These are phyloP conservation scores for Apostichopus leukothele DNA, from an alignment of 53 echinoderm and acorn worm genomes.

Conservation along the genomic window DNA sequence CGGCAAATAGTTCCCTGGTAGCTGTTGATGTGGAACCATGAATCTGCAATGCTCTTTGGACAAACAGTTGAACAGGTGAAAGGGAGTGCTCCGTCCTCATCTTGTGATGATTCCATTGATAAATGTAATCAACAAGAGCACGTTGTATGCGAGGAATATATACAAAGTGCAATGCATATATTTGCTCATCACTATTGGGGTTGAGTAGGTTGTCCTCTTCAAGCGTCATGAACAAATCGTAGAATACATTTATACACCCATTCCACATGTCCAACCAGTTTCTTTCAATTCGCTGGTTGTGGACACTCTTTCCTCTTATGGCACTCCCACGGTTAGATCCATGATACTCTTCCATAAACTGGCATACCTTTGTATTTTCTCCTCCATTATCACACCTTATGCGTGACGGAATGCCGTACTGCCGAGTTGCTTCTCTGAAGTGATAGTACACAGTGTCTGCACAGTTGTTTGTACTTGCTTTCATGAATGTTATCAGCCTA, in stretches of 20 bases:
- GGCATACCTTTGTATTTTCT: background rate
- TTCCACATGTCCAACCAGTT: constrained; percentile 46
- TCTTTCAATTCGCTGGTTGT: constrained; percentile 41
- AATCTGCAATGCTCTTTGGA: background rate
- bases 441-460: background rate
- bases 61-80: constrained; percentile 19
- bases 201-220: constrained; percentile 21
- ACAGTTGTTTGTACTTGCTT: background rate
- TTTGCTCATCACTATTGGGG: constrained; percentile 23
- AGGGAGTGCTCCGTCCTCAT: background rate
- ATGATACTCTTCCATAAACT: constrained; percentile 4
- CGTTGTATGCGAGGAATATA: constrained; percentile 26
- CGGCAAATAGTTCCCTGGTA: background rate
- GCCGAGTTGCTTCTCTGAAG: background rate
- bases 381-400: constrained; percentile 15
- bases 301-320: constrained; percentile 31
- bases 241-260: constrained; percentile 20
- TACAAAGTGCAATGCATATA: constrained; percentile 42
- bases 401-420: constrained; percentile 23
- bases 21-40: background rate
- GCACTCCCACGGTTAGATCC: constrained; percentile 29
- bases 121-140: background rate
- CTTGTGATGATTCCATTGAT: constrained; percentile 20
- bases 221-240: background rate
- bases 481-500: too few relatives aligned